Evolutionary conservation across 2,113 vertebrate species (phyloP), one percentile per base, ranked within the genome.

Genomic region (Smithornis capensis): DNA sequence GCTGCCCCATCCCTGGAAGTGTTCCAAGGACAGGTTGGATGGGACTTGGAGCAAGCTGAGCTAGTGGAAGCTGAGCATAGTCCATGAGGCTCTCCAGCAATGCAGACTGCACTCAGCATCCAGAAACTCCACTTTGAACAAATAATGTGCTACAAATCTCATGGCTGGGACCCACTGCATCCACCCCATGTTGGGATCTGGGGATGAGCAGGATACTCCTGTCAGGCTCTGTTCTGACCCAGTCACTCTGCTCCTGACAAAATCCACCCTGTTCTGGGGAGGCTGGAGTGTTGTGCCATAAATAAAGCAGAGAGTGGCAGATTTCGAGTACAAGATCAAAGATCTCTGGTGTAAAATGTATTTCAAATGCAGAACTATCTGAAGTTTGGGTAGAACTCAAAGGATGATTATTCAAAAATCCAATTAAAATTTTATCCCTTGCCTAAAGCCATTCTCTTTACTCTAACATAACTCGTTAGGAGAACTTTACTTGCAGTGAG

Each of bases 371-470:
- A 60, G 55, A 68, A 55, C 69, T 31, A 52, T 33, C 52, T 52
- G 50, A 76, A 87, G 62, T 52, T 82, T 67, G 52, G 40, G 81
- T 50, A 74, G 76, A 82, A 55, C 21, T 87, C 86, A 56, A 45
- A 83, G 47, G 76, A 78, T 74, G 78, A 78, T 78, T 89, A 87
- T 64, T 92, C 64, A 86, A 83, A 95, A 92, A 92, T 60, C 49
- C 84, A 92, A 82, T 93, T 95, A 92, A 93, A 90, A 90, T 83
- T 81, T 88, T 74, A 74, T 81, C 35, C 56, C 81, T 69, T 47
- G 79, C 91, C 92, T 83, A 55, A 78, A 83, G 79, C 40, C 57
- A 85, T 52, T 42, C 37, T 69, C 80, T 56, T 81, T 47, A 40
- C 35, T 83, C 52, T 14, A 87, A 37, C 19, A 31, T 8, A 78